phyloP scores from a whole-genome alignment of 2,797 vertebrate species.

The Pteropus rufus region DNA sequence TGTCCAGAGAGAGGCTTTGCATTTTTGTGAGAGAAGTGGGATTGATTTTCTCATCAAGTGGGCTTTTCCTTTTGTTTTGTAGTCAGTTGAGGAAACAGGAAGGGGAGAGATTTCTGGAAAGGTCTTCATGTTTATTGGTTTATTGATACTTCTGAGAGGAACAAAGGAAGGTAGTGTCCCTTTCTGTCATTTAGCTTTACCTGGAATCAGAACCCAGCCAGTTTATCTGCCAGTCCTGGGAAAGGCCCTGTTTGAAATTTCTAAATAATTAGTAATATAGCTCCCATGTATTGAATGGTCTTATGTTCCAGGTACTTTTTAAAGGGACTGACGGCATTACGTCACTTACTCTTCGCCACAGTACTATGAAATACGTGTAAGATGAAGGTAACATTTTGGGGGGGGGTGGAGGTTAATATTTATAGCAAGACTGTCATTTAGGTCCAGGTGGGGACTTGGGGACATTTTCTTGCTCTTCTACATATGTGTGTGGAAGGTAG shows the following conservation, averaged over 20 bases:
- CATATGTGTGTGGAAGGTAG: background rate
- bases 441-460: background rate
- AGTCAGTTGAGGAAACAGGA: background rate
- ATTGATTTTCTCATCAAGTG: background rate
- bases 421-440: background rate
- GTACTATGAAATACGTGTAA: background rate
- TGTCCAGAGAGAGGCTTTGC: background rate
- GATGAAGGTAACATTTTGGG: background rate
- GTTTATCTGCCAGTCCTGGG: background rate
- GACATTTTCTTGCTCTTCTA: background rate
- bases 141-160: background rate
- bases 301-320: background rate
- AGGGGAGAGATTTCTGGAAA: background rate
- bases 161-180: background rate
- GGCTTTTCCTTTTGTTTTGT: background rate
- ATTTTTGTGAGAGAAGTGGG: background rate
- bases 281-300: background rate
- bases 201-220: background rate
- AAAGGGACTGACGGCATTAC: background rate
- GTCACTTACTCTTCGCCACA: background rate
- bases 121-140: background rate
- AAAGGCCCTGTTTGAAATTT: background rate
- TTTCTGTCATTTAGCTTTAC: background rate
- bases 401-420: background rate
- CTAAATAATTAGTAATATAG: background rate